Base-by-base conservation (phyloP, 2,888 invertebrate genomes). In the Nemapogon koenigi region DNA sequence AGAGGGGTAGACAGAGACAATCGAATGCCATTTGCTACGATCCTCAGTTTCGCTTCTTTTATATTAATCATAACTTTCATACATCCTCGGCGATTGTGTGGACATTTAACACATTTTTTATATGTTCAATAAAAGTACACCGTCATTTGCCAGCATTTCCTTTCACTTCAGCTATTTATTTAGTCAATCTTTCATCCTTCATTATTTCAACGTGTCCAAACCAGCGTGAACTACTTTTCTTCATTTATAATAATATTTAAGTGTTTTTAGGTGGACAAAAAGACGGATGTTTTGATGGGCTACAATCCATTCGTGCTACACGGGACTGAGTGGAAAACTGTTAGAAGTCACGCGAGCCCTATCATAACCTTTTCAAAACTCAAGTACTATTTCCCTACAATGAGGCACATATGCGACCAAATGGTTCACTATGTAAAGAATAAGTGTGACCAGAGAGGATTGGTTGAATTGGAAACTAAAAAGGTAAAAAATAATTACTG, bases 281-380 rank as follows among this genome's bases (percentile, higher is more conserved):
- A 26, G 16, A 25, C 25, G 16, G 35, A 35, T 16, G 25, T 35
- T 15, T 18, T 35, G 10, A 14, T 35, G 26, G 35, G 35, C 6
- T 15, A 41, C 13, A 56, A 61, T 46, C 55, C 58, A 1, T 59
- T 61, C 42, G 26, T 50, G 11, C 41, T 50, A n/a, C 43, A 37
- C 13, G 52, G 50, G 6, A 49, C 50, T 7, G 48, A 46, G 16
- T 59, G 55, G 59, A 59, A 54, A 44, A 39, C 41, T 41, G 18
- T 44, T 39, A 35, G 56, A 43, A 42, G 42, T 47, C 38, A 46
- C 27, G 32, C 35, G 7, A 43, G 46, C 0, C 54, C 53, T 2
- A 50, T 48, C 1, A 36, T 55, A 26, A 49, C 53, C 10, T 30
- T 36, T n/a, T 39, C 33, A 11, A 44, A 43, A 15, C 37, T 50